These are phyloP conservation scores for Nanorana parkeri DNA, from an alignment of 2,113 vertebrate species.

Conservation along the genomic window DNA sequence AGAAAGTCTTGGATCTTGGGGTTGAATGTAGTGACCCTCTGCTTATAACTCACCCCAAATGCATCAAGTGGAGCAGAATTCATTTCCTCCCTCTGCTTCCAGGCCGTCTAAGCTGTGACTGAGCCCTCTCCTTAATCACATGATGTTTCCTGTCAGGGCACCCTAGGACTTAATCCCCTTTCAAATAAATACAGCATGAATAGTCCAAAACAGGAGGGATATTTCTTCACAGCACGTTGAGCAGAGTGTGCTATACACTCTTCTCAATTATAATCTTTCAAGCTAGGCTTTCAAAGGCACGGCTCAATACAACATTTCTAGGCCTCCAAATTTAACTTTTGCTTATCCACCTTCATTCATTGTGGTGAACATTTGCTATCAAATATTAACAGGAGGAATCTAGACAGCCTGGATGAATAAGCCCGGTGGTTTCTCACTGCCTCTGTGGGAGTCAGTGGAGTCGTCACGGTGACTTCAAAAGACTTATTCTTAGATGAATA, in stretches of 20 bases:
- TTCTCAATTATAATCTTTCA: conserved; percentile 17
- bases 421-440: conserved; percentile 17
- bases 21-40: conserved; percentile 30
- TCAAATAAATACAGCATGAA: conserved; percentile 42
- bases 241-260: not conserved
- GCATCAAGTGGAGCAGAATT: conserved; percentile 30
- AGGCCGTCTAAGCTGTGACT: conserved; percentile 15
- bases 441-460: conserved; percentile 38
- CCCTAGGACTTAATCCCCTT: conserved; percentile 44
- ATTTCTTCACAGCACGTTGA: conserved; percentile 35
- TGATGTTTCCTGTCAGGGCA: conserved; percentile 45
- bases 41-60: conserved; percentile 37
- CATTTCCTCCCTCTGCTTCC: conserved; percentile 13
- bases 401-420: conserved; percentile 29
- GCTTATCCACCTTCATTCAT: conserved; percentile 17
- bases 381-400: conserved; percentile 45
- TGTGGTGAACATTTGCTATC: conserved; percentile 30
- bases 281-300: conserved; percentile 18
- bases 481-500: conserved; percentile 34
- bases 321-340: conserved; percentile 27
- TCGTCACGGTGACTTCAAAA: conserved; percentile 44
- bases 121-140: conserved; percentile 45
- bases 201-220: conserved; percentile 27
- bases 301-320: conserved; percentile 13
- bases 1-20: conserved; percentile 15